phyloP scores from a whole-genome alignment of 2,113 vertebrate genomes.

The Bos taurus region ARS-UCD2.0 NC_037343.1:32939001-32939500 shows the following conservation, averaged over 20 bases:
- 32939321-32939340: neutral
- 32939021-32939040: neutral
- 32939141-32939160: neutral
- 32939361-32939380: neutral
- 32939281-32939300: neutral
- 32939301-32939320: neutral
- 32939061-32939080: neutral
- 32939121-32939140: neutral
- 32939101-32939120: neutral
- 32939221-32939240: neutral
- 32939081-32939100: neutral
- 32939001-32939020: neutral
- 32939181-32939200: neutral
- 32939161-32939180: neutral
- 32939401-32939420: neutral
- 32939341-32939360: neutral
- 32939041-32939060: neutral
- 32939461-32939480: neutral
- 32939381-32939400: neutral
- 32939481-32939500: neutral
- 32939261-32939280: neutral
- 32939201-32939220: neutral
- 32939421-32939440: neutral
- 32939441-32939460: neutral
- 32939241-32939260: neutral